Evolutionary conservation across 2,888 invertebrate genomes (phyloP), one percentile per base, ranked within the genome.

Genomic region (Volucella bombylans): DNA sequence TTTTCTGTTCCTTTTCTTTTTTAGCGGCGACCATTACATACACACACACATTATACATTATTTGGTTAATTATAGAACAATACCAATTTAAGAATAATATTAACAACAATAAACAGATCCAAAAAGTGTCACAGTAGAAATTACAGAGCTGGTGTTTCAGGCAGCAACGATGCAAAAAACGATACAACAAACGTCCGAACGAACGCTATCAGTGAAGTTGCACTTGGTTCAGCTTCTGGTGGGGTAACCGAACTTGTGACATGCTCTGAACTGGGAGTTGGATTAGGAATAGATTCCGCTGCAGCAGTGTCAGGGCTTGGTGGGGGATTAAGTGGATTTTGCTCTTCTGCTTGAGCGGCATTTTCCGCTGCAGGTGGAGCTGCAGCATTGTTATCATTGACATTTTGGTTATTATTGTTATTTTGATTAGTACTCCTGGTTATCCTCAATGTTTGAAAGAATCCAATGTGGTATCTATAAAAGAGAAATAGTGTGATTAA

Each of bases 151-250:
- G 96, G 97, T 87, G 96, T 95, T 89, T 98, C 97, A 0, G 99
- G 99, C 90, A 99, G 95, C 72, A 99, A 93, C 0, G 98, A 99
- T 10, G 98, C 95, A 91, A 99, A 97, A 92, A 99, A 98, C 2
- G 98, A 96, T 1, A 97, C 95, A 87, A 99, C 94, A 91, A 98
- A 97, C 89, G 97, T 97, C 95, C 97, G 97, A 23, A 96, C 94
- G 18, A 97, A 94, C 57, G 95, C 95, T 86, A 97, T 92, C 82
- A 95, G 91, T 81, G 95, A 93, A 61, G 95, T 94, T 88, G 94
- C 91, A 88, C 93, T 93, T 87, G 91, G 92, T 86, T 90, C 91
- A n/a, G 88, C 31, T 52, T 77, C 87, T 18, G 86, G 81, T 47
- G 86, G 76, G 15, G 71, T 65, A 23, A 65, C 79, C 23, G 83